A percentile compares a stretch with the other conserved stretches of the same genome.
phyloP scores from a whole-genome alignment of 2,797 vertebrate genomes.

The Melanotaenia parkinsoni region DNA sequence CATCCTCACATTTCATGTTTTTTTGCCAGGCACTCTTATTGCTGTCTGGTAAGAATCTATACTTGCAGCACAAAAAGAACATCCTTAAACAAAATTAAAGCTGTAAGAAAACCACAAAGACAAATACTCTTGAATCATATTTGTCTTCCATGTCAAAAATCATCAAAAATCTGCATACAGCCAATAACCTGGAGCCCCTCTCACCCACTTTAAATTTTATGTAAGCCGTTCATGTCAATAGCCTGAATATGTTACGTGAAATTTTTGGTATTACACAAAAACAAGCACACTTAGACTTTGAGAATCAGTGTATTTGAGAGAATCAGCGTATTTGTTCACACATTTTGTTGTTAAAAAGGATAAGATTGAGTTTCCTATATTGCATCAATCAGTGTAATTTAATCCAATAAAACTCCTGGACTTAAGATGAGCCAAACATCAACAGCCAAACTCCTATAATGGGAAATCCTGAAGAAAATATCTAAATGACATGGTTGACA shows the following conservation, averaged over 20 bases:
- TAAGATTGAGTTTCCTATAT: background rate
- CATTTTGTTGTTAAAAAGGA: background rate
- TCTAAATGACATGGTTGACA: background rate
- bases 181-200: background rate
- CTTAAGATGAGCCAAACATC: background rate
- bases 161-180: slow-evolving; percentile 3
- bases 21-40: slow-evolving; percentile 66
- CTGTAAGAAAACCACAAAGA: slow-evolving; percentile 46
- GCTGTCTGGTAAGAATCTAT: slow-evolving; percentile 45
- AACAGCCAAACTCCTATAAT: background rate
- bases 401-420: background rate
- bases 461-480: background rate
- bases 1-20: slow-evolving; percentile 10
- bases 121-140: slow-evolving; percentile 20
- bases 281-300: background rate
- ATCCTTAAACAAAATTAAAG: slow-evolving; percentile 52
- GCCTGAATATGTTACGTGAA: slow-evolving; percentile 18
- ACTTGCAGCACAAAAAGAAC: slow-evolving; percentile 31
- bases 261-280: slow-evolving; percentile 9
- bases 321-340: background rate
- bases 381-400: background rate
- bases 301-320: background rate
- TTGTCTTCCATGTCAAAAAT: slow-evolving; percentile 19
- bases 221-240: background rate
- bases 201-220: background rate